Evolutionary conservation across 2,888 invertebrate genomes (phyloP), one percentile per base, ranked within the genome.

Genomic region (Diaphora mendica): DNA sequence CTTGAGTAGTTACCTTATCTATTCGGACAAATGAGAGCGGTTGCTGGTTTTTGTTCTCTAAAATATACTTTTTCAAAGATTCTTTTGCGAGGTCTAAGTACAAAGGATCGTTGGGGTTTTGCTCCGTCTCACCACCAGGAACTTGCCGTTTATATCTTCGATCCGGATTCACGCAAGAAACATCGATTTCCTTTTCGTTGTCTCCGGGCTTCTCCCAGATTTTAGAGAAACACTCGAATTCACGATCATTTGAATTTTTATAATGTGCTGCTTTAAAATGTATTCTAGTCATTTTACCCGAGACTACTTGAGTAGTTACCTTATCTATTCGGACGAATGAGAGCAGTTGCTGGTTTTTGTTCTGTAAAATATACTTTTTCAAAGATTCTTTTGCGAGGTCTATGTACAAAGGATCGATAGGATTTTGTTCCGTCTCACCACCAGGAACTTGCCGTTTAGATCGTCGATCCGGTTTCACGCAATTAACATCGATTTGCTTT

Each of bases 181-280:
- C 80, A 1, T n/a, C 62, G 26, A 80, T 79, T n/a, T 76, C 35
- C 48, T 73, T 87, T 11, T 79, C 77, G 0, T 87, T 82, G 0
- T 76, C 23, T 89, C 89, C 88, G 1, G 77, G 9, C 66, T 79
- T 79, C 59, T 88, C 87, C 84, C 79, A 88, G 51, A 90, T 76
- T 62, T 82, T 59, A 2, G 90, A 87, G 26, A 82, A 71, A 72
- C 91, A 91, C 30, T 68, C 78, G 17, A 84, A 70, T 0, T 74
- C 73, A 9, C 44, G 72, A 20, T 5, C 44, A 3, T 20, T 11
- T 20, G 39, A 30, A 48, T n/a, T 39, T 26, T 33, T 33, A 33
- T 33, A 3, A 33, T 77, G 72, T 30, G 64, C 42, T 8, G 80
- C 77, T 39, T 69, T 73, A 72, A 87, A 88, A 48, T 81, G 33